phyloP scores from a whole-genome alignment of 2,888 invertebrate genomes.

The Serripes groenlandicus region DNA sequence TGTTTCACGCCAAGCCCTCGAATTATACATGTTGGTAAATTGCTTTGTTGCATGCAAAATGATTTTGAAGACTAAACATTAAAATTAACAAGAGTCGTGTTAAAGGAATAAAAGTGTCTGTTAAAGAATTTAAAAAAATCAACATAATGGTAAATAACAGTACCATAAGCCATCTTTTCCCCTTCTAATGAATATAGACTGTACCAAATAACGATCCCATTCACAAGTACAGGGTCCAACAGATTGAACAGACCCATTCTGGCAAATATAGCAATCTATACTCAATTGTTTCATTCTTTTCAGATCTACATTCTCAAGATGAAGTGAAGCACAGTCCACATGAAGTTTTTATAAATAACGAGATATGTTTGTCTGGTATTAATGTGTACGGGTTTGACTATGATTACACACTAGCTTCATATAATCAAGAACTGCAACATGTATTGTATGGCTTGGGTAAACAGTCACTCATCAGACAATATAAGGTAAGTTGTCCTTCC shows the following conservation, averaged over 20 bases:
- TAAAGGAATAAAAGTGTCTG: no score
- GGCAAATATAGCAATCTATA: neutral
- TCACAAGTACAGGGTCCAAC: neutral
- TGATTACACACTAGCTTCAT: conserved; percentile 98
- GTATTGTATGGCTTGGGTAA: conserved; percentile 96
- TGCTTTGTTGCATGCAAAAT: no score
- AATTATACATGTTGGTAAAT: no score
- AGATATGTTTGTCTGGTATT: conserved; percentile 95
- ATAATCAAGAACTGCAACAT: conserved; percentile 95
- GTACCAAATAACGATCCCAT: neutral
- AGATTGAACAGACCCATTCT: neutral
- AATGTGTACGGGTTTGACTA: conserved; percentile 98
- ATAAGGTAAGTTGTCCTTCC: conserved; percentile 92
- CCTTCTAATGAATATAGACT: no score
- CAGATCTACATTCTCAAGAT: conserved; percentile 61
- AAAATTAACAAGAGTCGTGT: no score
- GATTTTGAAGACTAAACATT: no score
- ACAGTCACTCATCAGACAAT: conserved; percentile 94
- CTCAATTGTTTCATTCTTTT: conserved; percentile 22
- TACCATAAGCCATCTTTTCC: no score
- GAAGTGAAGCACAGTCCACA: conserved; percentile 88
- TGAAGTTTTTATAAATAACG: conserved; percentile 98
- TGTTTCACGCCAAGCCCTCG: no score
- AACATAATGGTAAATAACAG: no score
- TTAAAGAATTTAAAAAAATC: no score